A percentile compares a stretch with the other conserved stretches of the same genome.
phyloP scores from a whole-genome alignment of 2,797 vertebrate genomes.

The Graptemys geographica region DNA sequence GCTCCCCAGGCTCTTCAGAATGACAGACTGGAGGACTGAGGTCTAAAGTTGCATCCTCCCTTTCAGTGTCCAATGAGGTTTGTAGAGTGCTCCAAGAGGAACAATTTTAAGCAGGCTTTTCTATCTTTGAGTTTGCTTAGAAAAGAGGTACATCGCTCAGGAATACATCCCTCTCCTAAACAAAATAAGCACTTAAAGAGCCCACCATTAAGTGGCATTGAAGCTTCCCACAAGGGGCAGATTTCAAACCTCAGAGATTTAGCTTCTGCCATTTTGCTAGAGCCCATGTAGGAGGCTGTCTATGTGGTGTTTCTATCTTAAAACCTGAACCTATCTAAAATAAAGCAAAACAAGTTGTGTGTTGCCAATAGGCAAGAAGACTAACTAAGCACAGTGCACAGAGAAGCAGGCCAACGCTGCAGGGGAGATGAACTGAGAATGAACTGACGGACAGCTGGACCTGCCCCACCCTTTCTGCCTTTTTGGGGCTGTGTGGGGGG shows the following conservation, averaged over 20 bases:
- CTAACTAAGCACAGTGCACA: neutral
- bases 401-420: neutral
- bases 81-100: neutral
- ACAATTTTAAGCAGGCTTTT: neutral
- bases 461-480: neutral
- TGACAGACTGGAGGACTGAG: neutral
- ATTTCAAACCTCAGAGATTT: neutral
- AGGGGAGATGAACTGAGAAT: neutral
- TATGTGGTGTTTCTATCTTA: neutral
- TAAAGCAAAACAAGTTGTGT: neutral
- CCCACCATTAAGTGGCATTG: neutral
- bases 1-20: neutral
- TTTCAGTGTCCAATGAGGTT: neutral
- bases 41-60: neutral
- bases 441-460: neutral
- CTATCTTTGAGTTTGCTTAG: neutral
- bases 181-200: neutral
- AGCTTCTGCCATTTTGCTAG: neutral
- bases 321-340: conserved; percentile 4
- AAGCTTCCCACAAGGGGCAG: neutral
- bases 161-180: neutral
- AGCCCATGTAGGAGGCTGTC: neutral
- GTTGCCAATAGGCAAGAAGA: neutral
- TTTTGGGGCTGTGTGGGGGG: neutral
- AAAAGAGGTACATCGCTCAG: neutral